Evolutionary conservation across 2,113 vertebrate genomes (phyloP), one percentile per base, ranked within the genome.

Genomic region (Pollachius pollachius): DNA sequence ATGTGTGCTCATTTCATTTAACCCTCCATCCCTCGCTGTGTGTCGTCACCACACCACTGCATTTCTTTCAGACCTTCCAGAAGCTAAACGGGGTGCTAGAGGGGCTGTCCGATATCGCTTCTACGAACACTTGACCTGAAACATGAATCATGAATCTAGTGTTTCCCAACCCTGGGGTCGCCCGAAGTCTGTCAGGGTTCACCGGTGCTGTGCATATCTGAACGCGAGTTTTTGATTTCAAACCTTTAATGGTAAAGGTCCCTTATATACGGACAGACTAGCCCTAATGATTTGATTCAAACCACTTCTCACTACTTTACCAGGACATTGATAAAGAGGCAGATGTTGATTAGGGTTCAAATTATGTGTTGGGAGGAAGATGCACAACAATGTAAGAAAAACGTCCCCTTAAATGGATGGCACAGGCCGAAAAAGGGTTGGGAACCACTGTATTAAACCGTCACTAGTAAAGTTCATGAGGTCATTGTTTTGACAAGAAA

Each of bases 51-150:
- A n/a, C 54, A n/a, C n/a, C 54, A n/a, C n/a, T n/a, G 54, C n/a
- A 17, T 57, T 17, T n/a, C 15, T 57, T 57, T 57, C 54, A 16
- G n/a, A 57, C 54, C 13, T 57, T 16, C n/a, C 54, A 5, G 15
- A 57, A 3, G n/a, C 15, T 72, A 25, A 61, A 27, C 64, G 3
- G 4, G 61, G 63, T 48, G 59, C 67, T 74, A 75, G 13, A 77
- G 27, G 63, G 61, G 69, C 52, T 69, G 30, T 21, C 37, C 37
- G 37, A 6, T 41, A 9, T 2, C 11, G 37, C 9, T 41, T 41
- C 37, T 5, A 41, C 37, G 11, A 9, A 48, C 41, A 12, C 11
- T 48, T 7, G 19, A 59, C 57, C 11, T 13, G 8, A 13, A 13
- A 48, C 41, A 67, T 64, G 11, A 62, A 9, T 63, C 59, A 16